phyloP scores from a whole-genome alignment of 2,888 invertebrate species.

The Drosophila nr. medialis region DNA sequence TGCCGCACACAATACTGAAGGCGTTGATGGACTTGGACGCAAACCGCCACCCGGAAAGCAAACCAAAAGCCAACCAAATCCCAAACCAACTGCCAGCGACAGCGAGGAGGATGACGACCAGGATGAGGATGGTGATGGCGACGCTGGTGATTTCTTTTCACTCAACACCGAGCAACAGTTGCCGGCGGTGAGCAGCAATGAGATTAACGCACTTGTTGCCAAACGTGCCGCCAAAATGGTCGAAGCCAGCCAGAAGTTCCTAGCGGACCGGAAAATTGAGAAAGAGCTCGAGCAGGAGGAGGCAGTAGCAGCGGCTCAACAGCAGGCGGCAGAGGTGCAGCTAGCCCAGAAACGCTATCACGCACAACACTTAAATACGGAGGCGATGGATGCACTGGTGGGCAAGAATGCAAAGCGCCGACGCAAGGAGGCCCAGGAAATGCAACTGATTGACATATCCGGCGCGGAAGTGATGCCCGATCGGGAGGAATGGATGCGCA shows the following conservation, averaged over 20 bases:
- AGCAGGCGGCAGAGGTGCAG: conserved; percentile 47
- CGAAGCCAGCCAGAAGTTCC: conserved; percentile 68
- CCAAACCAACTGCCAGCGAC: conserved; percentile 81
- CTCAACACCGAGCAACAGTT: conserved; percentile 84
- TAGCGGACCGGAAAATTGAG: conserved; percentile 30
- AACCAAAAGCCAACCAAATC: conserved; percentile 37
- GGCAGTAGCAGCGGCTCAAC: conserved; percentile 12
- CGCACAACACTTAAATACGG: conserved; percentile 63
- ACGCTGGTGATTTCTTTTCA: conserved; percentile 82
- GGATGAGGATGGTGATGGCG: conserved; percentile 78
- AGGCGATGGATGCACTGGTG: conserved; percentile 87
- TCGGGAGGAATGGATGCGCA: conserved; percentile 92
- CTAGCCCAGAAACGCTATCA: conserved; percentile 68
- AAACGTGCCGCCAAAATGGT: conserved; percentile 83
- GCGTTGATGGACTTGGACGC: conserved; percentile 66
- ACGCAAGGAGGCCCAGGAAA: conserved; percentile 84
- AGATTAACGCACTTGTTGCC: conserved; percentile 83
- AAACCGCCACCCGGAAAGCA: conserved; percentile 9
- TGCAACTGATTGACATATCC: conserved; percentile 92
- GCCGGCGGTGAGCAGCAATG: conserved; percentile 85
- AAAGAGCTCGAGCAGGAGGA: conserved; percentile 35
- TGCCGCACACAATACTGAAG: conserved; percentile 82
- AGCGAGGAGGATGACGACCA: conserved; percentile 85
- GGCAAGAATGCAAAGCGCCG: conserved; percentile 88
- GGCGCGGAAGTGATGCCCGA: conserved; percentile 92